Percentiles rank a stretch among this genome's conserved stretches.
These are phyloP conservation scores for Chelonus formosanus DNA, from an alignment of 2,888 invertebrate genomes.

Conservation along the genomic window DNA sequence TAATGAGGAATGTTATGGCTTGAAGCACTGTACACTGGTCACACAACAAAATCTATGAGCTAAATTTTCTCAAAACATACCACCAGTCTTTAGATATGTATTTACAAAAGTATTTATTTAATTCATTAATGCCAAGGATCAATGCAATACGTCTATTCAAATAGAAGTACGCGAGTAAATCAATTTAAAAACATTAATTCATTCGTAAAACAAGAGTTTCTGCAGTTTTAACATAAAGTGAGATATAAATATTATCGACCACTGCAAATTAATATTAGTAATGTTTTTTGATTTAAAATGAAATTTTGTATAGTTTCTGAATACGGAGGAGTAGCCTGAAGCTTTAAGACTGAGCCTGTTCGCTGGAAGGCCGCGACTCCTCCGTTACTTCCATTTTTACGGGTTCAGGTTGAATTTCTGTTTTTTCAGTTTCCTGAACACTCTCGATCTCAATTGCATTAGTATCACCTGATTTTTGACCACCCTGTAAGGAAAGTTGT, in stretches of 20 bases:
- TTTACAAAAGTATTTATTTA: too few relatives aligned
- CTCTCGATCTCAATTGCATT: conserved; percentile 60
- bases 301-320: conserved; percentile 41
- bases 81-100: too few relatives aligned
- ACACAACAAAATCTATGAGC: conserved; percentile 7
- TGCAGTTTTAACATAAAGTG: too few relatives aligned
- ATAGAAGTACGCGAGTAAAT: too few relatives aligned
- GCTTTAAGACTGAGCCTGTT: conserved; percentile 64
- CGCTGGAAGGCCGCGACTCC: conserved; percentile 63
- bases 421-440: conserved; percentile 62
- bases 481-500: conserved; percentile 63
- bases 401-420: conserved; percentile 54
- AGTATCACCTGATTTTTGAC: conserved; percentile 61
- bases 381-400: conserved; percentile 59
- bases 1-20: conserved; percentile 42
- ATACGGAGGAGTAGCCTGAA: conserved; percentile 61
- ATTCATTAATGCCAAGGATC: too few relatives aligned
- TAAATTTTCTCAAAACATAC: too few relatives aligned
- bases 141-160: too few relatives aligned
- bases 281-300: conserved; percentile 44
- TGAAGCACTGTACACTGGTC: conserved; percentile 32
- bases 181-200: too few relatives aligned
- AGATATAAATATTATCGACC: background rate
- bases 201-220: too few relatives aligned
- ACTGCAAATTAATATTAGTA: conserved; percentile 3